Percentiles rank a stretch among this genome's conserved stretches.
These are phyloP conservation scores for Vimba vimba DNA, from an alignment of 2,113 vertebrate genomes.

Conservation along the genomic window DNA sequence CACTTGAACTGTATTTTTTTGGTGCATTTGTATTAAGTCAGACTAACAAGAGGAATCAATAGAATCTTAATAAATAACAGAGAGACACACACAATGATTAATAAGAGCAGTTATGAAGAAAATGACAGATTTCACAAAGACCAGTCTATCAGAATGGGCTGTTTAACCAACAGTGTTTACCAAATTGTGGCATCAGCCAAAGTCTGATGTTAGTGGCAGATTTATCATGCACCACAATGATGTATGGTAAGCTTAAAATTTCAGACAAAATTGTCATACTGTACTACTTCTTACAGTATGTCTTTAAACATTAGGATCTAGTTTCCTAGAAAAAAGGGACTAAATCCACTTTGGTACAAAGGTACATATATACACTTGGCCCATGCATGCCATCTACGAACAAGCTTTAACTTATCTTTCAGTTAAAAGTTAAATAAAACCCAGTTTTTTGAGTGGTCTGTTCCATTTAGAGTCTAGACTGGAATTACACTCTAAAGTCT, in stretches of 20 bases:
- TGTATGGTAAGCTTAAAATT: not conserved
- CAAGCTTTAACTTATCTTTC: not conserved
- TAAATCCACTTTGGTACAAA: not conserved
- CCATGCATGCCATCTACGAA: not conserved
- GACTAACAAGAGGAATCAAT: constrained; percentile 50
- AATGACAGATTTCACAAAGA: not conserved
- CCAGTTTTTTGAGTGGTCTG: not conserved
- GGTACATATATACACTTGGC: not conserved
- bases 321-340: not conserved
- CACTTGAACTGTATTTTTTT: not conserved
- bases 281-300: too few species aligned
- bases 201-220: not conserved
- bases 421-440: constrained; percentile 2
- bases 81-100: constrained; percentile 19
- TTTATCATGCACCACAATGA: not conserved
- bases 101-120: not conserved
- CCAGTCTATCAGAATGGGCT: not conserved
- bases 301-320: not conserved
- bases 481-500: not conserved
- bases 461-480: not conserved
- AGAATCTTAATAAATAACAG: constrained; percentile 59
- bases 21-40: constrained; percentile 17
- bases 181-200: not conserved
- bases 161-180: not conserved
- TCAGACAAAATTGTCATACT: not conserved